Evolutionary conservation across 2,888 invertebrate species (phyloP), one percentile per base, ranked within the genome.

Genomic region (Teinopalpus imperialis): DNA sequence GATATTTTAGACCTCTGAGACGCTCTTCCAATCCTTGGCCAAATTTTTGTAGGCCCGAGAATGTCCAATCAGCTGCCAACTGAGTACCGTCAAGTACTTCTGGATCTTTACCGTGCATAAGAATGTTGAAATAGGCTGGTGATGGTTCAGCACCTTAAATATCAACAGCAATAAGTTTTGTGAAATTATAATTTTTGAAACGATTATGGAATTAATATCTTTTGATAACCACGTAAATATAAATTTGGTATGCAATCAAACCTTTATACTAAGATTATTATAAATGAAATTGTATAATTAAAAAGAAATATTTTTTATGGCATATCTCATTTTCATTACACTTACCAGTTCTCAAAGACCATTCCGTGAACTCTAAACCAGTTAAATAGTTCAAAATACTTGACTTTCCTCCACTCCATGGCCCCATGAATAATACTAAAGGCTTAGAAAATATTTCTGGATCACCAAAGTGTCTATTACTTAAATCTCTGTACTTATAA

Each of bases 351-450:
- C 96, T 92, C 54, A 97, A 85, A 47, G 97, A 93, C 74, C 94
- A 93, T 58, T 93, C 91, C 16, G 93, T 94, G 71, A 95, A 95
- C 76, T 97, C 97, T 55, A 95, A 94, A 50, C 96, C 95, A 26
- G 97, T 91, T 54, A 98, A 89, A 81, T 98, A 98, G 81, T 98
- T 98, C 53, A 98, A 93, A 58, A 97, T 96, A 40, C 97, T 94
- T 1, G 97, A 97, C 87, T 98, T 98, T 53, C 98, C 98, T 48
- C 97, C 97, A 67, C 97, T 97, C 96, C 97, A 98, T 24, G 98
- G 97, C 27, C 98, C 98, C 95, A 98, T 96, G 68, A 98, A 96
- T 2, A 98, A 90, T 40, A 98, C 92, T 67, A 98, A 87, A 1
- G 98, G 98, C 69, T 97, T 98, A 1, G 97, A 96, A 77, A 97